Evolutionary conservation across 64 coral and sea anemone species (phyloP).

Genomic region (Montipora efflorescens): DNA sequence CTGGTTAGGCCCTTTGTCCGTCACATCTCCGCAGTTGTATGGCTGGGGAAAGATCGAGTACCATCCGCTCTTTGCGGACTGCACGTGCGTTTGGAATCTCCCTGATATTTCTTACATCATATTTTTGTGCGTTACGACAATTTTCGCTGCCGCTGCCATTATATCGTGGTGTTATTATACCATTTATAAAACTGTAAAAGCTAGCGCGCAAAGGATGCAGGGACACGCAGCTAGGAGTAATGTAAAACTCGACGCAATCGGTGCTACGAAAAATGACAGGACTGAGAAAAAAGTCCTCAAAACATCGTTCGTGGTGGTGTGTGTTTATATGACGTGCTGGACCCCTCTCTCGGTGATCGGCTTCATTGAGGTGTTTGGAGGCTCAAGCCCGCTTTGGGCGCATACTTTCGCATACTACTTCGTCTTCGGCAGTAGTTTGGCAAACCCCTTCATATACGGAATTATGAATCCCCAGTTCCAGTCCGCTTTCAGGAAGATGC

Average conservation of each 20-base stretch:
- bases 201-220: slow-evolving; percentile 22
- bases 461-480: slow-evolving; percentile 72
- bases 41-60: slow-evolving; percentile 53
- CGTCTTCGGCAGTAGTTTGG: slow-evolving; percentile 78
- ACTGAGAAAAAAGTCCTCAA: slow-evolving; percentile 56
- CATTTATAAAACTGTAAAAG: slow-evolving; percentile 74
- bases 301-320: slow-evolving; percentile 67
- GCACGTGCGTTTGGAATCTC: slow-evolving; percentile 58
- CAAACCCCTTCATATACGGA: slow-evolving; percentile 82
- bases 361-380: slow-evolving; percentile 45
- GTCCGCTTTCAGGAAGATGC: slow-evolving; percentile 45
- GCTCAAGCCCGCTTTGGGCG: not conserved
- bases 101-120: slow-evolving; percentile 54
- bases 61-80: slow-evolving; percentile 23
- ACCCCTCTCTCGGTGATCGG: slow-evolving; percentile 66
- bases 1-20: slow-evolving; percentile 29
- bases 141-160: slow-evolving; percentile 5
- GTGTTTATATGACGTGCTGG: slow-evolving; percentile 72
- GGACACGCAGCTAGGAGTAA: slow-evolving; percentile 29
- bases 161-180: slow-evolving; percentile 75
- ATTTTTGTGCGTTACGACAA: slow-evolving; percentile 8
- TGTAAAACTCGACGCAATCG: not conserved
- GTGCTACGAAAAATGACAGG: not conserved
- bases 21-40: slow-evolving; percentile 54
- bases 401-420: slow-evolving; percentile 57